Conservation (phyloP, 2,888 invertebrate species). For the Drosophila prolongata region DNA sequence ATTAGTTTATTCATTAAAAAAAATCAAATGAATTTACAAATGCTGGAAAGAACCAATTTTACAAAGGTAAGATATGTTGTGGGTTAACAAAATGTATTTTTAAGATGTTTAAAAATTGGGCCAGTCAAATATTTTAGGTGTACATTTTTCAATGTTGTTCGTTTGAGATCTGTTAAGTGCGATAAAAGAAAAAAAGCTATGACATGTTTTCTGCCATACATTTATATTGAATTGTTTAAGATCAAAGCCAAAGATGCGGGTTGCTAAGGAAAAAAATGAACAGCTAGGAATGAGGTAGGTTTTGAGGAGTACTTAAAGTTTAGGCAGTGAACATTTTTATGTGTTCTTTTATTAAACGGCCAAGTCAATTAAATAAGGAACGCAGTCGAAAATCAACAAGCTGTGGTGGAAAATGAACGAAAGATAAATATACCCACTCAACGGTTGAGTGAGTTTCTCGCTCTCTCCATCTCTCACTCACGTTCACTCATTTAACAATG, state of each 20-base stretch:
- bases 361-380: constrained; percentile 63
- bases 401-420: constrained; percentile 57
- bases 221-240: constrained; percentile 52
- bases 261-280: constrained; percentile 7
- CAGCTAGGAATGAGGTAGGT: background rate
- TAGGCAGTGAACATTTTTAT: constrained; percentile 27
- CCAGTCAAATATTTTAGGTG: background rate
- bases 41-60: too few species aligned
- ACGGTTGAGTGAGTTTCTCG: constrained; percentile 11
- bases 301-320: constrained; percentile 24
- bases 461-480: constrained; percentile 6
- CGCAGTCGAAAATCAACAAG: constrained; percentile 56
- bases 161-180: constrained; percentile 62
- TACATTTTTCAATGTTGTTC: constrained; percentile 26
- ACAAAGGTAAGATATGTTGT: too few species aligned
- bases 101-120: too few species aligned
- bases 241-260: constrained; percentile 58
- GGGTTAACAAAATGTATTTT: too few species aligned
- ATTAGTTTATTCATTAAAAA: too few species aligned
- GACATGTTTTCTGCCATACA: constrained; percentile 52
- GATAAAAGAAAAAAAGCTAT: constrained; percentile 48
- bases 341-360: background rate
- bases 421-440: constrained; percentile 34
- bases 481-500: constrained; percentile 58
- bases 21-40: too few species aligned